Evolutionary conservation across 2,797 vertebrate genomes (phyloP).

Genomic region (Limnodromus scolopaceus): DNA sequence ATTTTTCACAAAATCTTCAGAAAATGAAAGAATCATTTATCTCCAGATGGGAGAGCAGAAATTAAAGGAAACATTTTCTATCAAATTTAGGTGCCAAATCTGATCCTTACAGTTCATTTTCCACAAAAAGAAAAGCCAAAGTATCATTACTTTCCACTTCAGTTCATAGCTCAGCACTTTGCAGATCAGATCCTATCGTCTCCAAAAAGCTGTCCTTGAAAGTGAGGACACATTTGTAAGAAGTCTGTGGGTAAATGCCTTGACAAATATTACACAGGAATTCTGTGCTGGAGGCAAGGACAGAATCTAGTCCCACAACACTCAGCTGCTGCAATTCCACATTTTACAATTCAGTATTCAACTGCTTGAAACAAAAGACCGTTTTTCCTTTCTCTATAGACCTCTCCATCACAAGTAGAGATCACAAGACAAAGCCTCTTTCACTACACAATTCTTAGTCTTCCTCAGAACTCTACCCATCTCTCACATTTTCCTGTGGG

Average conservation of each 20-base stretch:
- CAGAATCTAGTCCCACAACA: constrained; percentile 26
- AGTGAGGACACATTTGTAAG: neutral
- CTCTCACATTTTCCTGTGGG: constrained; percentile 62
- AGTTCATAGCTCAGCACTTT: neutral
- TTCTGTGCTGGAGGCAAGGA: constrained; percentile 32
- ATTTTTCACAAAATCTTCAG: neutral
- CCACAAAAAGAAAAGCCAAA: neutral
- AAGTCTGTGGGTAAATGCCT: neutral
- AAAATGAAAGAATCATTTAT: neutral
- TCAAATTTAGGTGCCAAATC: neutral
- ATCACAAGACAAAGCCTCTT: constrained; percentile 63
- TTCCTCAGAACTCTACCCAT: constrained; percentile 60
- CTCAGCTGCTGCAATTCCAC: constrained; percentile 12
- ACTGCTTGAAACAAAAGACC: constrained; percentile 56
- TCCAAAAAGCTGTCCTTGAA: neutral
- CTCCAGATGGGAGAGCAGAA: neutral
- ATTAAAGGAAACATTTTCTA: neutral
- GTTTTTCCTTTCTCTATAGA: constrained; percentile 54
- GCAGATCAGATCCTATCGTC: neutral
- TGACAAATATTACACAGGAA: constrained; percentile 2
- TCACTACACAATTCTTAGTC: constrained; percentile 28
- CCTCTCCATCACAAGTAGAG: constrained; percentile 43
- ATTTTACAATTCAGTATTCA: constrained; percentile 59
- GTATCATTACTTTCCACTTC: neutral
- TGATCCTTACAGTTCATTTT: neutral